Percentiles rank a stretch among this genome's conserved stretches.
Conservation (phyloP, 2,113 vertebrate genomes). For the Trachemys scripta region DNA sequence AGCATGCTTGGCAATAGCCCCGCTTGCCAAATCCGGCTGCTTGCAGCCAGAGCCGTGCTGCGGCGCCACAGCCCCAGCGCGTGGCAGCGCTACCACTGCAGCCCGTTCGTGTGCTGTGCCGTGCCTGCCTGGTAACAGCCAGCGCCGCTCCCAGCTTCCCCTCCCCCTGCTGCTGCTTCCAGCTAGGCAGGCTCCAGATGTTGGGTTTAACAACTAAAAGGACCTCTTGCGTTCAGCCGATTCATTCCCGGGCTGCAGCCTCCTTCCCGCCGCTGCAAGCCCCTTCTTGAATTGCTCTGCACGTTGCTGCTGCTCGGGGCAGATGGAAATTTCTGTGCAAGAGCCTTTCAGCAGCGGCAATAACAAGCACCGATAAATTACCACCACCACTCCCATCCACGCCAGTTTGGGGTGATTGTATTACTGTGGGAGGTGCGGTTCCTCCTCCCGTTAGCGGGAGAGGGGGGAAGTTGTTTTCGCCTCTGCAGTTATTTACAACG, state of each 20-base stretch:
- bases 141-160: not conserved
- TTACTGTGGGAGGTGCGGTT: not conserved
- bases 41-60: not conserved
- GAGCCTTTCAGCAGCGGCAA: not conserved
- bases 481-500: constrained; percentile 12
- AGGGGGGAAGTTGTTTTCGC: constrained; percentile 34
- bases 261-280: not conserved
- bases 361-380: not conserved
- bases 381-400: not conserved
- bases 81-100: not conserved
- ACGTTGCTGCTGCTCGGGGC: not conserved
- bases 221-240: not conserved
- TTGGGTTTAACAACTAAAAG: not conserved
- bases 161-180: not conserved
- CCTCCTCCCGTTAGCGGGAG: constrained; percentile 17
- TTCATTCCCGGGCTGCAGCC: not conserved
- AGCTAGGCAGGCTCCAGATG: constrained; percentile 18
- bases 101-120: not conserved
- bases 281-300: constrained; percentile 11
- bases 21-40: not conserved
- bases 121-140: not conserved
- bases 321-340: not conserved
- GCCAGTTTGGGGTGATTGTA: not conserved
- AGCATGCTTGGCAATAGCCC: not conserved
- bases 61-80: not conserved